Conservation (phyloP, 2,113 vertebrate species). For the Electrona antarctica region DNA sequence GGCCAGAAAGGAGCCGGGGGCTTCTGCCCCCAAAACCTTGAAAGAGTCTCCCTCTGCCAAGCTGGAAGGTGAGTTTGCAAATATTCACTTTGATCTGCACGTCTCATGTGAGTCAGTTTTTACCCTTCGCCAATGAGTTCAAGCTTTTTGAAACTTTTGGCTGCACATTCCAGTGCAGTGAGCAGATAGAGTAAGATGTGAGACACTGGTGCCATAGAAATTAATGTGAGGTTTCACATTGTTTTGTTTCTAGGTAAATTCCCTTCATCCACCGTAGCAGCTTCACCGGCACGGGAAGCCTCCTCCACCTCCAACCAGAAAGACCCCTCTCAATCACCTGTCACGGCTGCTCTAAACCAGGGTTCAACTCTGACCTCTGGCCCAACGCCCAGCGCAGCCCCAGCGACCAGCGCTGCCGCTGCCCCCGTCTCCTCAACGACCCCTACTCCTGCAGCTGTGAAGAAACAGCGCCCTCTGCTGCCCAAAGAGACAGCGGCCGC, state of each 20-base stretch:
- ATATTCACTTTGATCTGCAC: background rate
- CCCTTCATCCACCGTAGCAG: constrained; percentile 75
- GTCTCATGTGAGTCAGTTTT: background rate
- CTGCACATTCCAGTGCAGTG: too few species aligned
- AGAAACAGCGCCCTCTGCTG: constrained; percentile 96
- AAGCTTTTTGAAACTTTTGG: too few species aligned
- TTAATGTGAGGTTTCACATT: background rate
- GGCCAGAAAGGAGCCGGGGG: constrained; percentile 82
- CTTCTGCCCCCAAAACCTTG: constrained; percentile 46
- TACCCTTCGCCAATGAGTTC: too few species aligned
- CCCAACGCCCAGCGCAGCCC: constrained; percentile 68
- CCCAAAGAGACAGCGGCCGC: constrained; percentile 92
- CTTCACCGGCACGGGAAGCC: constrained; percentile 76
- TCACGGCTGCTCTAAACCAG: constrained; percentile 68
- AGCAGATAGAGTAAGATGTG: too few species aligned
- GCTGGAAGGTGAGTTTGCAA: constrained; percentile 81
- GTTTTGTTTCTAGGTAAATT: constrained; percentile 81
- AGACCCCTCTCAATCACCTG: constrained; percentile 79
- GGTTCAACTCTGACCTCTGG: constrained; percentile 69
- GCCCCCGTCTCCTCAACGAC: constrained; percentile 74
- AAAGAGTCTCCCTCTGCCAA: constrained; percentile 86
- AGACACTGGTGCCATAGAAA: too few species aligned
- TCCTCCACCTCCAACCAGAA: constrained; percentile 78
- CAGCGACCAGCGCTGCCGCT: constrained; percentile 67
- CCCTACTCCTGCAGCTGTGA: constrained; percentile 77